Percentiles rank a stretch among this genome's conserved stretches.
phyloP scores from a whole-genome alignment of 2,888 invertebrate species.

The Microdon myrmicae region DNA sequence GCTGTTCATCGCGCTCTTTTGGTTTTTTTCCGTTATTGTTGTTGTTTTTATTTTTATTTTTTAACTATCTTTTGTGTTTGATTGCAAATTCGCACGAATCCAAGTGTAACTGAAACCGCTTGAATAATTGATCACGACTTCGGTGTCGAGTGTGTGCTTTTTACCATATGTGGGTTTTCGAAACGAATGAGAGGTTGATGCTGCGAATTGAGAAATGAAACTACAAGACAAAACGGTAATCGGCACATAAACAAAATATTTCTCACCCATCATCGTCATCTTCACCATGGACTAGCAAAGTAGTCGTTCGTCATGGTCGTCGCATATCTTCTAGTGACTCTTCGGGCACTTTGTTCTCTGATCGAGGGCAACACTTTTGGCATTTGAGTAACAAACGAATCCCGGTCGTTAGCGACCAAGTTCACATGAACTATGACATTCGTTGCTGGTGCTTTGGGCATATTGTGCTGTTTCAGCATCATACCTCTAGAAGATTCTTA shows the following conservation, averaged over 20 bases:
- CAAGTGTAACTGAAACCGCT: constrained; percentile 44
- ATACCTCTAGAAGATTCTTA: constrained; percentile 13
- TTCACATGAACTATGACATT: constrained; percentile 37
- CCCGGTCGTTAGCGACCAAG: constrained; percentile 25
- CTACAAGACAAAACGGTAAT: background rate
- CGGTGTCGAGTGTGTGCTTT: constrained; percentile 36
- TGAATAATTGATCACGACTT: constrained; percentile 52
- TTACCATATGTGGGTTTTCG: constrained; percentile 36
- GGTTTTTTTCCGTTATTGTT: background rate
- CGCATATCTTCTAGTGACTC: no score
- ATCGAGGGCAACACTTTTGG: constrained; percentile 33
- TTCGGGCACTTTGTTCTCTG: background rate
- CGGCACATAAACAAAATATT: constrained; percentile 15
- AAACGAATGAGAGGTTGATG: constrained; percentile 22
- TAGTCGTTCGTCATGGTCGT: constrained; percentile 23
- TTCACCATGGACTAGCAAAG: constrained; percentile 5
- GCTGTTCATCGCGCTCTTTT: no score
- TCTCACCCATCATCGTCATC: constrained; percentile 13
- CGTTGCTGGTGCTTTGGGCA: background rate
- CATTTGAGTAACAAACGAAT: constrained; percentile 39
- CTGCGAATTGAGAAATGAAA: background rate
- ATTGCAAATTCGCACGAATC: constrained; percentile 45
- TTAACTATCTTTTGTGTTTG: background rate
- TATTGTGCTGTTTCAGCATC: constrained; percentile 1
- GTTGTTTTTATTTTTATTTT: constrained; percentile 2